Evolutionary conservation across 2,113 vertebrate species (phyloP).

Genomic region (Eulemur rufifrons): DNA sequence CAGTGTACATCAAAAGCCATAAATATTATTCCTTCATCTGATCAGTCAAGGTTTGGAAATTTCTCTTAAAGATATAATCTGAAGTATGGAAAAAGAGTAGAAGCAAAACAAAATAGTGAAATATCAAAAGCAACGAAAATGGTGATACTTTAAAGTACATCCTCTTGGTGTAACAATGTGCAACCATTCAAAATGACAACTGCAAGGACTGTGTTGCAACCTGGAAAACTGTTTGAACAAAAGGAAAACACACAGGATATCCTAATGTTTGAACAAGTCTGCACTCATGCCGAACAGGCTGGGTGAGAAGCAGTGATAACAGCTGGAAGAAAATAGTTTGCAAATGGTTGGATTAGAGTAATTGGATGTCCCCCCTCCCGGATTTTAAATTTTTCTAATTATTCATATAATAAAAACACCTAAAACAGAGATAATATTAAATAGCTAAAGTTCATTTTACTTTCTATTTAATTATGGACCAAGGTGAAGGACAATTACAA

Average conservation of each 20-base stretch:
- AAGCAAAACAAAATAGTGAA: background rate
- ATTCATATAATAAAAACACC: background rate
- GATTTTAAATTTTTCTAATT: background rate
- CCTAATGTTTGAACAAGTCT: background rate
- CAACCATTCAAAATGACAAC: background rate
- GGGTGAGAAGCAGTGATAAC: no score
- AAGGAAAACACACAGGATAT: background rate
- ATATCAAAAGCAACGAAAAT: background rate
- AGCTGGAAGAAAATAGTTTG: background rate
- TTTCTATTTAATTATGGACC: background rate
- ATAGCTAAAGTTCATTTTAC: background rate
- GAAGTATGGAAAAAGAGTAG: background rate
- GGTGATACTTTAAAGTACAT: background rate
- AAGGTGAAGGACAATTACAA: background rate
- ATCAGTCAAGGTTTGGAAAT: background rate
- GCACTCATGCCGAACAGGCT: background rate
- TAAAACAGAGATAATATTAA: background rate
- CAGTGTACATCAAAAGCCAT: background rate
- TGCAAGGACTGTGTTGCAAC: background rate
- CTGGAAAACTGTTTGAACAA: background rate
- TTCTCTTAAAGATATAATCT: background rate
- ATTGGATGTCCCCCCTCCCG: background rate
- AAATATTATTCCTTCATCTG: background rate
- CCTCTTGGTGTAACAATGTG: background rate
- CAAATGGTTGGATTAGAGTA: background rate